Conservation (phyloP, 2,797 vertebrate species). For the Adelosebastes latens region DNA sequence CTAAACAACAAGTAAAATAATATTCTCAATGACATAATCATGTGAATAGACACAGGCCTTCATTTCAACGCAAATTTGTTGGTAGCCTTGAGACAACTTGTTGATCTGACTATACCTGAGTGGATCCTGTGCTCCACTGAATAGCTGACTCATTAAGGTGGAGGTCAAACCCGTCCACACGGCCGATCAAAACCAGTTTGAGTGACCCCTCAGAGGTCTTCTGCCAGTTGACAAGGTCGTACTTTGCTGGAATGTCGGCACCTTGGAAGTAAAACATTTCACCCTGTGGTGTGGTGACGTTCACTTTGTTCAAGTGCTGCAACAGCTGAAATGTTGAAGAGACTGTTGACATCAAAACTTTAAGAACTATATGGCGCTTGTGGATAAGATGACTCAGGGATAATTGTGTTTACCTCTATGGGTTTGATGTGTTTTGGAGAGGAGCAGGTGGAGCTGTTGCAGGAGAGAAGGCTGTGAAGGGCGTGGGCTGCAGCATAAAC, state of each 20-base stretch:
- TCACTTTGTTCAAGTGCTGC: constrained; percentile 65
- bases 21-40: too few species aligned
- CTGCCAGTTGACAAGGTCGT: constrained; percentile 85
- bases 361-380: background rate
- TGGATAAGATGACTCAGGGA: background rate
- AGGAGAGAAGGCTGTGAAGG: constrained; percentile 72
- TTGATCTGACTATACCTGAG: constrained; percentile 28
- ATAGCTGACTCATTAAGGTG: constrained; percentile 75
- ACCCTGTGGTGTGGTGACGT: constrained; percentile 74
- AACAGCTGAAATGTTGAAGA: constrained; percentile 59
- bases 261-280: constrained; percentile 76
- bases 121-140: constrained; percentile 75
- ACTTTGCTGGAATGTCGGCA: constrained; percentile 72
- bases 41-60: background rate
- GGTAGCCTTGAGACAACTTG: too few species aligned
- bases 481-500: constrained; percentile 79
- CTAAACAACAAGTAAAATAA: background rate
- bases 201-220: constrained; percentile 52
- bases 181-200: constrained; percentile 70
- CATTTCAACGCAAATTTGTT: background rate
- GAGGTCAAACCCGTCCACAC: constrained; percentile 74
- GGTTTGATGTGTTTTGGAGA: constrained; percentile 54
- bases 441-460: constrained; percentile 38
- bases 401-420: constrained; percentile 50
- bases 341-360: background rate